Evolutionary conservation across 2,797 vertebrate species (phyloP), one percentile per base, ranked within the genome.

Genomic region (Leptoclinus maculatus): DNA sequence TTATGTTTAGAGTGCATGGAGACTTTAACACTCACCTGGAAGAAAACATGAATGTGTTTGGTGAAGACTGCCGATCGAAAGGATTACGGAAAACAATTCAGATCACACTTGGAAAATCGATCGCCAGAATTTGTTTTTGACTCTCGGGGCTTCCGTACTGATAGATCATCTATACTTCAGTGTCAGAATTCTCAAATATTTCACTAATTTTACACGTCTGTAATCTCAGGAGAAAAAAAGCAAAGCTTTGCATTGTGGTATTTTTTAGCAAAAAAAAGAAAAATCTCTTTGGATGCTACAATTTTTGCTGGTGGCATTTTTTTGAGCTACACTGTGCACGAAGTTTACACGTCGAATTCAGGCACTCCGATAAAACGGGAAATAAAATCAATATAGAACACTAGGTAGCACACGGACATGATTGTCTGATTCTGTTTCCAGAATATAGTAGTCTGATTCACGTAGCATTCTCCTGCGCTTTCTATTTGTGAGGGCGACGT

Each of bases 221-320:
- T 80, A 68, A 77, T 69, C 75, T 89, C 81, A 82, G 81, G 80
- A 88, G 54, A 54, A 71, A 76, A 67, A 76, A 70, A 53, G 32
- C 53, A 39, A 51, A 45, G 25, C 65, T 68, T 72, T 74, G 41
- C 27, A 21, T 84, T 65, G 23, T 66, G 64, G 14, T 56, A n/a
- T 76, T 66, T 79, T 41, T 60, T n/a, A 47, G n/a, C 17, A 23
- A 54, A 73, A n/a, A 53, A 0, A 23, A 39, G n/a, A 69, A 53
- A 23, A 53, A 5, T 2, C 8, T 21, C 14, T 67, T 75, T 77
- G 39, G 10, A 74, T 57, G 36, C 8, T n/a, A 17, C 34, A 4
- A 2, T 29, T 80, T 19, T 51, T 16, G 9, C 8, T 29, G 57
- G 38, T 39, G 29, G 36, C 25, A 59, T 58, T 45, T 70, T 58